These are phyloP conservation scores for Drosophila ananassae DNA, from an alignment of 1,140 invertebrate species.

Conservation along the genomic window DNA sequence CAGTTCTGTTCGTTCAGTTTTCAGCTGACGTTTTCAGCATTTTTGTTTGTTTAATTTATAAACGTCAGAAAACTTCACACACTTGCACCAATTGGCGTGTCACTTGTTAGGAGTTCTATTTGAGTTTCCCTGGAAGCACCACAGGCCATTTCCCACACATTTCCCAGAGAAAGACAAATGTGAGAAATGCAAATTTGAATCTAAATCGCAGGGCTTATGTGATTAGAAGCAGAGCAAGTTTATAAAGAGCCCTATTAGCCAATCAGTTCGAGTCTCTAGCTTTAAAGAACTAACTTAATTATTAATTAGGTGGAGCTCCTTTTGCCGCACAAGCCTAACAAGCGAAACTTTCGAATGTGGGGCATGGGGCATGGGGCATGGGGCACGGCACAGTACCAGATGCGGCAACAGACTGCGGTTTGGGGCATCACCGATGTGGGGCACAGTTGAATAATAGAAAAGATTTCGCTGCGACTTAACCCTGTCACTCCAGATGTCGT, in stretches of 20 bases:
- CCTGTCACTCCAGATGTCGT: slow-evolving; percentile 10
- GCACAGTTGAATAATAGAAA: slow-evolving; percentile 47
- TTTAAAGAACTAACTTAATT: slow-evolving; percentile 35
- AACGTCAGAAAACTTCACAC: slow-evolving; percentile 63
- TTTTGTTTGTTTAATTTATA: slow-evolving; percentile 77
- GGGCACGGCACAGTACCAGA: neutral
- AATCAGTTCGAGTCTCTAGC: neutral
- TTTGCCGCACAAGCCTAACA: slow-evolving; percentile 28
- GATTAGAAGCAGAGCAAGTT: slow-evolving; percentile 22
- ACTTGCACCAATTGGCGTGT: slow-evolving; percentile 19
- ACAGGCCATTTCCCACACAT: slow-evolving; percentile 20
- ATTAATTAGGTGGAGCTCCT: slow-evolving; percentile 38
- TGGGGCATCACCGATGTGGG: slow-evolving; percentile 42
- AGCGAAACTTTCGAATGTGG: slow-evolving; percentile 55
- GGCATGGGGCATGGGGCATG: slow-evolving; percentile 21
- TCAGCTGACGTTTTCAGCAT: slow-evolving; percentile 63
- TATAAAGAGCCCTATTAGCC: slow-evolving; percentile 13
- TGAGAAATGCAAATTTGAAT: slow-evolving; percentile 29
- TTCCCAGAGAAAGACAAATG: slow-evolving; percentile 13
- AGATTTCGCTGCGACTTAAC: slow-evolving; percentile 26
- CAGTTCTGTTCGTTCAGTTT: slow-evolving; percentile 7
- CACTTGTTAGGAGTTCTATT: slow-evolving; percentile 33
- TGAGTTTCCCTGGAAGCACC: slow-evolving; percentile 31
- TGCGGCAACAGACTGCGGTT: slow-evolving; percentile 43
- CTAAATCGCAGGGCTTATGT: slow-evolving; percentile 15